Evolutionary conservation across 2,888 invertebrate genomes (phyloP), one percentile per base, ranked within the genome.

Genomic region (Tethea ocularis): DNA sequence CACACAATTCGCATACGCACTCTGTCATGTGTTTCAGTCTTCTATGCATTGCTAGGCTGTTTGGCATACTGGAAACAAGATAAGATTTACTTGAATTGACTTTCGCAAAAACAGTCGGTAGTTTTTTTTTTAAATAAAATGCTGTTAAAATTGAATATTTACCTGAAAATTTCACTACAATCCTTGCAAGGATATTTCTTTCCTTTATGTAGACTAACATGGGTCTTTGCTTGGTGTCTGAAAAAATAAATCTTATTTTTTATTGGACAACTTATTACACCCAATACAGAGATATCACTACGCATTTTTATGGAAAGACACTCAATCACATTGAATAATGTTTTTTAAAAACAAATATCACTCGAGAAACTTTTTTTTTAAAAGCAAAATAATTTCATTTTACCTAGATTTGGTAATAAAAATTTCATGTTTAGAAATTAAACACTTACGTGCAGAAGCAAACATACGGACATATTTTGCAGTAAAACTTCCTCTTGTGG

Each of bases 401-500:
- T 33, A 7, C 1, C 8, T 4, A 10, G 11, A 3, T 11, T 33
- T 33, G 2, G 5, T 33, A 0, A 33, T 20, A 46, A 20, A 15
- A 20, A 17, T 17, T 41, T 41, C 8, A 29, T 8, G 7, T 29
- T 11, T 5, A 11, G 0, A 10, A 8, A 29, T 29, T 2, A 29
- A 13, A 13, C 0, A 78, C 81, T 74, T 68, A 83, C 83, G 69
- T 70, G 62, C 71, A 69, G 62, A 74, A 82, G 60, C 83, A 80
- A 10, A 77, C 59, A 52, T 82, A 82, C 0, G 80, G 64, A 55
- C 84, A 83, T 4, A 80, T 59, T 52, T 78, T 77, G 61, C 84
- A 83, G 46, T 58, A 68, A 57, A 77, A 83, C 60, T 83, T 83
- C 23, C 76, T 71, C 58, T 71, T 77, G 60, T 83, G 83, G 29